Percentiles rank a stretch among this genome's conserved stretches.
phyloP scores from a whole-genome alignment of 2,888 invertebrate genomes.

The Apamea epomidion region DNA sequence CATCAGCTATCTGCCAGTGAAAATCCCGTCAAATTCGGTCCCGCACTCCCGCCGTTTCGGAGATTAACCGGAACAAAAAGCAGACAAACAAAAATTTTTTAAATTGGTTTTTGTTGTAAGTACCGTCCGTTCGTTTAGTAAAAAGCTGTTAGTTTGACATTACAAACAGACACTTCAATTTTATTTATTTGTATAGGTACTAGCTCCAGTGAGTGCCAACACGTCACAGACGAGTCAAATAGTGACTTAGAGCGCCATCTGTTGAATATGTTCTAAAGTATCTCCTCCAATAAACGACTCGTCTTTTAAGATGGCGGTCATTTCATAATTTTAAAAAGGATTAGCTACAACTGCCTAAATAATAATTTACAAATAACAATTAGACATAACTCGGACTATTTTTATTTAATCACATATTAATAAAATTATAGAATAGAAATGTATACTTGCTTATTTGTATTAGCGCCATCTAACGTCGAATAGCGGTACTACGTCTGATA shows the following conservation, averaged over 20 bases:
- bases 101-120: too few species aligned
- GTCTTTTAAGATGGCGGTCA: background rate
- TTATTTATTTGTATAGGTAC: too few species aligned
- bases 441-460: background rate
- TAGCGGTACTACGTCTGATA: constrained; percentile 66
- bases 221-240: background rate
- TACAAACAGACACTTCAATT: too few species aligned
- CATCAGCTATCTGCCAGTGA: too few species aligned
- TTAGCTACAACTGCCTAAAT: background rate
- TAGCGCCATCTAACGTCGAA: constrained; percentile 72
- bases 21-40: too few species aligned
- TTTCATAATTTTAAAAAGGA: too few species aligned
- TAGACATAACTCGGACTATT: too few species aligned
- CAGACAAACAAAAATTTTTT: too few species aligned
- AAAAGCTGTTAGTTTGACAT: too few species aligned
- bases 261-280: background rate
- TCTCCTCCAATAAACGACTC: background rate
- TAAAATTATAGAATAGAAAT: background rate
- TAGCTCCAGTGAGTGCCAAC: background rate
- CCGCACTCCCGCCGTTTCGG: too few species aligned
- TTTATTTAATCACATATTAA: background rate
- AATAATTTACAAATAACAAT: background rate
- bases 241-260: constrained; percentile 13
- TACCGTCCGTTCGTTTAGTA: too few species aligned
- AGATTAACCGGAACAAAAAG: too few species aligned